Percentiles rank a stretch among this genome's conserved stretches.
Conservation (phyloP, 2,113 vertebrate species). For the Saccopteryx bilineata region DNA sequence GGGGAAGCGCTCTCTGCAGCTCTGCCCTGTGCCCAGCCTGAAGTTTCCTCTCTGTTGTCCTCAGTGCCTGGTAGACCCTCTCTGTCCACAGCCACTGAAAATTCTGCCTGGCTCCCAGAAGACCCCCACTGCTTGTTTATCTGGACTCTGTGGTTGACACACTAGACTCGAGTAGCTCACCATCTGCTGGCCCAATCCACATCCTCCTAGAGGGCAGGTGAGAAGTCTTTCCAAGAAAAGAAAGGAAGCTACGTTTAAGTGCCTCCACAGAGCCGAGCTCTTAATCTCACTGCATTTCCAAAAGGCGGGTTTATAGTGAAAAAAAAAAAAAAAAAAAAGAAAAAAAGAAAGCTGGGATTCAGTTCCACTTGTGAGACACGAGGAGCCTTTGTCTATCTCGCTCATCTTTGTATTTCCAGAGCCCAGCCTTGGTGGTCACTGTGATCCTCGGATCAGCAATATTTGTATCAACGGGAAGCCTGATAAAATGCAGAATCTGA, state of each 20-base stretch:
- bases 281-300: not conserved
- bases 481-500: not conserved
- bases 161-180: not conserved
- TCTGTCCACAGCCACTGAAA: not conserved
- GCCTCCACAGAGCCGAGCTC: not conserved
- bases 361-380: not conserved
- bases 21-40: constrained; percentile 58
- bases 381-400: not conserved
- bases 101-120: not conserved
- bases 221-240: not conserved
- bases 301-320: not conserved
- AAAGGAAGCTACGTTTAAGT: not conserved
- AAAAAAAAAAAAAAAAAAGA: too few relatives aligned
- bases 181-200: not conserved
- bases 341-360: not conserved
- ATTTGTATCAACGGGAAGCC: not conserved
- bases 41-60: not conserved
- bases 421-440: not conserved
- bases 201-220: not conserved
- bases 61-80: not conserved
- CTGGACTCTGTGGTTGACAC: not conserved
- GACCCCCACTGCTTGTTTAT: not conserved
- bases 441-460: not conserved
- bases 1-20: constrained; percentile 34
- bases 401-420: not conserved